Conservation (phyloP, 2,888 invertebrate genomes). For the Willowsia nigromaculata region DNA sequence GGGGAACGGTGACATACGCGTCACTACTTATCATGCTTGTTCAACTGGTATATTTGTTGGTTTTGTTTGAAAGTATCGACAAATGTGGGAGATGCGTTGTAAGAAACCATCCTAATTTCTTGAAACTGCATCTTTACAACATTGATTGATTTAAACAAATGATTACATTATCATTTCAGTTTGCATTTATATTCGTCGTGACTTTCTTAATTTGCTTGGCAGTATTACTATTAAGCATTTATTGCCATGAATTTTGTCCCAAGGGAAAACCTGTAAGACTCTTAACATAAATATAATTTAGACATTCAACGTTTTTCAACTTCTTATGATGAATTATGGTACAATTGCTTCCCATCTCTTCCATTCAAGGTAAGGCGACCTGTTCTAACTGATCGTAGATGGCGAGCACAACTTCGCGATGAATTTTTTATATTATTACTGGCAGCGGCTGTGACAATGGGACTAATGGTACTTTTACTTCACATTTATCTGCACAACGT, state of each 20-base stretch:
- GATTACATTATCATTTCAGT: not conserved
- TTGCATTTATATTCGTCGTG: not conserved
- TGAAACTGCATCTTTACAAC: too few relatives aligned
- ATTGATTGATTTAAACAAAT: not conserved
- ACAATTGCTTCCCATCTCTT: not conserved
- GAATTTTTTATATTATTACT: not conserved
- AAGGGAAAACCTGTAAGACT: not conserved
- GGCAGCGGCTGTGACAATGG: not conserved
- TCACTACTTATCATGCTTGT: conserved; percentile 23
- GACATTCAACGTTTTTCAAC: too few relatives aligned
- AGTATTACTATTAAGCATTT: conserved; percentile 1
- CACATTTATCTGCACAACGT: conserved; percentile 42
- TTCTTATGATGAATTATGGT: too few relatives aligned
- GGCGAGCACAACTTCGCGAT: not conserved
- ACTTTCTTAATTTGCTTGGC: not conserved
- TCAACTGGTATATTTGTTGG: conserved; percentile 52
- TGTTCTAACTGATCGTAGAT: not conserved
- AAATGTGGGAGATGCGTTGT: conserved; percentile 1
- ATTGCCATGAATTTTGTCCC: not conserved
- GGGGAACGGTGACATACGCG: conserved; percentile 4
- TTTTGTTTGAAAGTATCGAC: conserved; percentile 44
- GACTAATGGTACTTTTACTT: not conserved
- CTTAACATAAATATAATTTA: too few relatives aligned
- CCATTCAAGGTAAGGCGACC: not conserved
- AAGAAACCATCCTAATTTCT: too few relatives aligned